Conservation (phyloP, 2,797 vertebrate species). For the Meriones psammophilus region DNA sequence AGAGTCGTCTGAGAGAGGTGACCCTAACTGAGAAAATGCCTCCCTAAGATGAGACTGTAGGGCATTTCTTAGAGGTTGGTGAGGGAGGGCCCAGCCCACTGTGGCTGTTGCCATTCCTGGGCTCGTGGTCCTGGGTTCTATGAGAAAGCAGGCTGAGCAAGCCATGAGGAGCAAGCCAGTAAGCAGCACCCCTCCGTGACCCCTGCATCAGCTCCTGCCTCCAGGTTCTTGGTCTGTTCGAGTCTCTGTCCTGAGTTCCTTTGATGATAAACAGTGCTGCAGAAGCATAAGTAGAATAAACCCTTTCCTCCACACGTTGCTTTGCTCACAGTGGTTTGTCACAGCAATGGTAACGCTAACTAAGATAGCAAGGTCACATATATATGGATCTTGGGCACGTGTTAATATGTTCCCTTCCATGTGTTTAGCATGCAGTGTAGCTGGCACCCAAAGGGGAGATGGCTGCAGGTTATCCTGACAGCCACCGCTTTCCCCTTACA, state of each 20-base stretch:
- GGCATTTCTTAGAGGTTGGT: neutral
- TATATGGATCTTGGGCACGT: neutral
- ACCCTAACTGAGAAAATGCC: neutral
- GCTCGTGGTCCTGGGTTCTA: neutral
- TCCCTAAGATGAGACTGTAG: neutral
- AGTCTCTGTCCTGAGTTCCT: neutral
- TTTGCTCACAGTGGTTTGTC: neutral
- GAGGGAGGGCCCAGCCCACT: too few relatives aligned
- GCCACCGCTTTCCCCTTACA: constrained; percentile 27
- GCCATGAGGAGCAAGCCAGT: neutral
- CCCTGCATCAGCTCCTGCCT: neutral
- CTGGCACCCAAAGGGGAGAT: constrained; percentile 8
- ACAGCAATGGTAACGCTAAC: neutral
- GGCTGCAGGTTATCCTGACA: constrained; percentile 57
- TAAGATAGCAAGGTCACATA: neutral
- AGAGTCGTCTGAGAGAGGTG: neutral
- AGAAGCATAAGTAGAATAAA: neutral
- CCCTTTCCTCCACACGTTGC: neutral
- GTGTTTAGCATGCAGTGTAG: constrained; percentile 50
- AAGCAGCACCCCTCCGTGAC: neutral
- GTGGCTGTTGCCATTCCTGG: neutral
- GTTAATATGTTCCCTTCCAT: neutral
- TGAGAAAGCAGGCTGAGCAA: neutral
- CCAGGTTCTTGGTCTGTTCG: neutral
- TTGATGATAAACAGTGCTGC: neutral